phyloP scores from a whole-genome alignment of 2,113 vertebrate genomes.

The Aegypius monachus region DNA sequence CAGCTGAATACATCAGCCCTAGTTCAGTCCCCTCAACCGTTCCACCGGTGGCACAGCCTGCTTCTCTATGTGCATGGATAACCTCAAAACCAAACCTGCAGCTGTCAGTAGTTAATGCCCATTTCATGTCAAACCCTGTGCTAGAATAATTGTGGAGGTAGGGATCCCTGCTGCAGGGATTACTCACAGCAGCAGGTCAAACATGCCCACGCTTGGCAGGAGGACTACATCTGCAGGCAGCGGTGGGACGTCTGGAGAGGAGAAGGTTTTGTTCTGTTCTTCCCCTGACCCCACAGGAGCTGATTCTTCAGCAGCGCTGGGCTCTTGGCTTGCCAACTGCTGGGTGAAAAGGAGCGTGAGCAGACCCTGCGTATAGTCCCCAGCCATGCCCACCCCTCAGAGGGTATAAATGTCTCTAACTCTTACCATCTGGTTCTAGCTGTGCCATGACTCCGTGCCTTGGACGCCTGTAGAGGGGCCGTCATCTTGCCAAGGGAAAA shows the following conservation, averaged over 20 bases:
- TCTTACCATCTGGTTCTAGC: background rate
- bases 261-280: background rate
- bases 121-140: background rate
- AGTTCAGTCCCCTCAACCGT: fast-evolving
- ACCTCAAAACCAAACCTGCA: background rate
- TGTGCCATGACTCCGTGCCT: background rate
- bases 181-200: background rate
- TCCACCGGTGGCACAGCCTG: background rate
- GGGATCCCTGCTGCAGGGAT: background rate
- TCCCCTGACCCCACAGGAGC: background rate
- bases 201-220: background rate
- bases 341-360: background rate
- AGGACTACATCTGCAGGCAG: background rate
- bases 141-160: background rate
- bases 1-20: background rate
- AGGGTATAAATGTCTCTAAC: background rate
- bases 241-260: background rate
- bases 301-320: background rate
- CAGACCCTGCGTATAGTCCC: background rate
- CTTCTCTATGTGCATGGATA: background rate
- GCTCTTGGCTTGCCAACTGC: background rate
- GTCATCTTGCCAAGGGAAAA: background rate
- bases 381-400: background rate
- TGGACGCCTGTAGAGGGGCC: background rate
- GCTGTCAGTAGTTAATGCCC: background rate